phyloP scores from a whole-genome alignment of 2,113 vertebrate genomes.

The Zosterops hypoxanthus region DNA sequence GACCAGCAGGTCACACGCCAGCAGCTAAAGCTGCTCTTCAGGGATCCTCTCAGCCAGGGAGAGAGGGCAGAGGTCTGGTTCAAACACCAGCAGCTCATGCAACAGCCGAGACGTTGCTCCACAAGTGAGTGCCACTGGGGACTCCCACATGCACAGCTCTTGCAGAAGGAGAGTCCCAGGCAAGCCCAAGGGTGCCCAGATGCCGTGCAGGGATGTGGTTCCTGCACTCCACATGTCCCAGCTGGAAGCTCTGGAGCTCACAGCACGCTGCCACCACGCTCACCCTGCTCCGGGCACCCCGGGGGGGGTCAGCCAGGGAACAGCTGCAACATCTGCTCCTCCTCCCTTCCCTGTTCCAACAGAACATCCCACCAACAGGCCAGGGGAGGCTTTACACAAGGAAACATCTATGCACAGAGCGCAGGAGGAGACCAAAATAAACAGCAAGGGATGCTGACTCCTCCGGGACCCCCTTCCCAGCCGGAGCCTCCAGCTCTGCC shows the following conservation, averaged over 20 bases:
- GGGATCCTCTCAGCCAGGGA: background rate
- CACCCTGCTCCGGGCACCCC: background rate
- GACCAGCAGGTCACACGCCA: background rate
- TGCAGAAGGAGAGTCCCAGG: background rate
- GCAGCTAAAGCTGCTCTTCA: background rate
- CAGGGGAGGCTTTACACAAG: background rate
- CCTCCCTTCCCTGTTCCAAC: background rate
- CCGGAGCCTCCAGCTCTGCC: background rate
- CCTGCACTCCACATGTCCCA: background rate
- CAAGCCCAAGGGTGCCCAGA: background rate
- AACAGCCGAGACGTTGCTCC: background rate
- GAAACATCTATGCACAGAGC: background rate
- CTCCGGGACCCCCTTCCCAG: background rate
- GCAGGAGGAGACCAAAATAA: background rate
- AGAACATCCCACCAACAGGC: background rate
- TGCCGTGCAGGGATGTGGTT: background rate
- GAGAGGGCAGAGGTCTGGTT: background rate
- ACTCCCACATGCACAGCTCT: accelerated
- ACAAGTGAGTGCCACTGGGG: accelerated
- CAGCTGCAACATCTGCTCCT: constrained; percentile 1
- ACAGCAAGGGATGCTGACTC: background rate
- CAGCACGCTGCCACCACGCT: accelerated
- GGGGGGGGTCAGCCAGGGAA: background rate
- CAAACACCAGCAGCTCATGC: background rate
- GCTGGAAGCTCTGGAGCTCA: background rate